Conservation (phyloP, 2,113 vertebrate species). For the Melanocharis versteri region DNA sequence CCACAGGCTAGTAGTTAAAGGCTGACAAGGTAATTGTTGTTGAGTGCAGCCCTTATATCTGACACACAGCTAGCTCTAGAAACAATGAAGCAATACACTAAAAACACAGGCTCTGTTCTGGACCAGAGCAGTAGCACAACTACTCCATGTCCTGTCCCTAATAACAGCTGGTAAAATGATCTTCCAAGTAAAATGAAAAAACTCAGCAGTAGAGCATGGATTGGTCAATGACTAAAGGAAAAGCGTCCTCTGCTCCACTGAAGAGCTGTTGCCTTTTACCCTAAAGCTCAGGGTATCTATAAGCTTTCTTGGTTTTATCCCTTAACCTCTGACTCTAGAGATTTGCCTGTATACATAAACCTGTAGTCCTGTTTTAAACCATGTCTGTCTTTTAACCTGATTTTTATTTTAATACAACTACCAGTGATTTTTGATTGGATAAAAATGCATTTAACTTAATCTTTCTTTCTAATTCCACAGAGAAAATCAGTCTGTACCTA, state of each 20-base stretch:
- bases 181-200: not conserved
- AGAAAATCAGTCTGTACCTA: not conserved
- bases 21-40: not conserved
- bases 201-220: not conserved
- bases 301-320: not conserved
- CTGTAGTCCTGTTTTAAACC: not conserved
- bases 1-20: not conserved
- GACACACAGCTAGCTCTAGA: not conserved
- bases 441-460: not conserved
- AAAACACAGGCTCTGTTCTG: not conserved
- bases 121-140: not conserved
- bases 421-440: not conserved
- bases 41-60: not conserved
- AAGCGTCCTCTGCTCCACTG: not conserved
- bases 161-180: not conserved
- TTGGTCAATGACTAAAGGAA: not conserved
- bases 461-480: not conserved
- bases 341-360: not conserved
- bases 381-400: not conserved
- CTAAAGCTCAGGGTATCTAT: not conserved
- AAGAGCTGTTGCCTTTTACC: not conserved
- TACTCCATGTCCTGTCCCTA: not conserved
- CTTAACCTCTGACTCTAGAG: not conserved
- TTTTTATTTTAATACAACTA: not conserved
- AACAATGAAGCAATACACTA: not conserved